These are phyloP conservation scores for Heliconius hortense DNA, from an alignment of 2,888 invertebrate genomes.

Conservation along the genomic window DNA sequence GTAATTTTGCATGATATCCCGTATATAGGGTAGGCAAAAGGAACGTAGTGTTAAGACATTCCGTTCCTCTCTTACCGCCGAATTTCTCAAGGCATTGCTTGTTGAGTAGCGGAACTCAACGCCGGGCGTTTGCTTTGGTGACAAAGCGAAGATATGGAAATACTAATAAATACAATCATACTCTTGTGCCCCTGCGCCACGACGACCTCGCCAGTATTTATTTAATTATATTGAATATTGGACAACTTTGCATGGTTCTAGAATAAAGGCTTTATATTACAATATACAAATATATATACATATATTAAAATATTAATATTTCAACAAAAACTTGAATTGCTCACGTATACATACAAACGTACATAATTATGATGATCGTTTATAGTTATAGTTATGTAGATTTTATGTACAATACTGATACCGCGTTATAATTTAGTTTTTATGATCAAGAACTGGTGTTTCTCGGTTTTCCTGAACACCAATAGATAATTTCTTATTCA, in stretches of 20 bases:
- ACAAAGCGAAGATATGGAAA: too few relatives aligned
- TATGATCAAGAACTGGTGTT: neutral
- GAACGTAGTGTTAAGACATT: too few relatives aligned
- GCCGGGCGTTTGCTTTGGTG: too few relatives aligned
- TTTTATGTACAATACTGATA: neutral
- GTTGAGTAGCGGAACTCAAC: too few relatives aligned
- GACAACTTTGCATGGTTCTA: too few relatives aligned
- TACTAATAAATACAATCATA: too few relatives aligned
- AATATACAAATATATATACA: neutral
- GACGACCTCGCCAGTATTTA: neutral
- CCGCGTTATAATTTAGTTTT: conserved; percentile 5
- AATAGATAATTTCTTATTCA: conserved; percentile 5
- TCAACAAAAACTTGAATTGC: conserved; percentile 5
- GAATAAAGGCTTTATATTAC: neutral
- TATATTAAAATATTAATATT: neutral
- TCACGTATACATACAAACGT: neutral
- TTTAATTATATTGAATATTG: neutral
- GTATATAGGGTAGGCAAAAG: too few relatives aligned
- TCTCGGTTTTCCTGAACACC: conserved; percentile 11
- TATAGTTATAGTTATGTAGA: neutral
- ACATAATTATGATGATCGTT: neutral
- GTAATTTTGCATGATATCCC: neutral
- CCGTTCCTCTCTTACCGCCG: too few relatives aligned
- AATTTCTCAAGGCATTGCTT: too few relatives aligned
- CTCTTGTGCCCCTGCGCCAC: too few relatives aligned